A percentile compares a stretch with the other conserved stretches of the same genome.
Conservation (phyloP, 2,797 vertebrate genomes). For the Sebastes vulpes region DNA sequence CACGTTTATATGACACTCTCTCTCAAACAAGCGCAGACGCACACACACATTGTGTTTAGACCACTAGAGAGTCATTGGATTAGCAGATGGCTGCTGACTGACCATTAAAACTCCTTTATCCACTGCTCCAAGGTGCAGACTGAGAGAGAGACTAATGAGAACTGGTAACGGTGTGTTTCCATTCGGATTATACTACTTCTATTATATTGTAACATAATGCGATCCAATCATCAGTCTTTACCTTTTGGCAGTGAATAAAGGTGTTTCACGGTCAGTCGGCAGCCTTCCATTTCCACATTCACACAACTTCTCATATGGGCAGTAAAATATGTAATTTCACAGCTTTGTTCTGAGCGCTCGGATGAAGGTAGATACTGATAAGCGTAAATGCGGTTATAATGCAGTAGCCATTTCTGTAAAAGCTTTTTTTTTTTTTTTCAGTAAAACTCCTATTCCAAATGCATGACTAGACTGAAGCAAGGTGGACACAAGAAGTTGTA, state of each 20-base stretch:
- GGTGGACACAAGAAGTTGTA: not conserved
- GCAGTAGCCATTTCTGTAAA: too few species aligned
- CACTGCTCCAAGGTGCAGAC: not conserved
- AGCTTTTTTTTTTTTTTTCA: not conserved
- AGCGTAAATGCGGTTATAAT: not conserved
- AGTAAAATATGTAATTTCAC: conserved; percentile 6
- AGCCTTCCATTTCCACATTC: not conserved
- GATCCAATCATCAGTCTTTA: conserved; percentile 14
- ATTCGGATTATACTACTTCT: not conserved
- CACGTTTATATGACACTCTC: not conserved
- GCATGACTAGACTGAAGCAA: not conserved
- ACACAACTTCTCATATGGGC: not conserved
- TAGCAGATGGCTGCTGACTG: conserved; percentile 1
- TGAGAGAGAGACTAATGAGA: not conserved
- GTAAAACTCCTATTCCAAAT: not conserved
- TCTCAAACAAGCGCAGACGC: not conserved
- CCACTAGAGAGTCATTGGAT: conserved; percentile 6
- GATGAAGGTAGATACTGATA: not conserved
- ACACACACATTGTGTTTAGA: not conserved
- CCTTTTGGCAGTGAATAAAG: conserved; percentile 10
- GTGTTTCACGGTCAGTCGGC: conserved; percentile 14
- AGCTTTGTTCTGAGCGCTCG: not conserved
- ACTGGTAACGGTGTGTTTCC: not conserved
- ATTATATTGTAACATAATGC: not conserved
- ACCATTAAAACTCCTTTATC: conserved; percentile 8